Base-by-base conservation (phyloP, 1,140 invertebrate species). In the Calycopis cecrops region DNA sequence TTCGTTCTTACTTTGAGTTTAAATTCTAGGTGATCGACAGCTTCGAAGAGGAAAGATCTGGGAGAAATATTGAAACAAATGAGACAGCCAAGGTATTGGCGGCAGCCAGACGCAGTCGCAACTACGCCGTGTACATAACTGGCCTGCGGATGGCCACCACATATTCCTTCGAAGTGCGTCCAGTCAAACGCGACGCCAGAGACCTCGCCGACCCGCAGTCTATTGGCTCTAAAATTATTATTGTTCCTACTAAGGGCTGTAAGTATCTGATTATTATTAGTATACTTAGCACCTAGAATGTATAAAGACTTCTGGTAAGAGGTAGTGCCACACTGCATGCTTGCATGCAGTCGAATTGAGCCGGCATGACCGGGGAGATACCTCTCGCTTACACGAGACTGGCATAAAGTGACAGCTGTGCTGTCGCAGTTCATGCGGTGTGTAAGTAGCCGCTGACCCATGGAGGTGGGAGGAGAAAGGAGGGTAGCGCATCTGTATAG, bases 191-290 rank as follows among this genome's bases (percentile, higher is more conserved):
- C 37, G 88, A 86, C 57, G 80, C 73, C 10, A 63, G 82, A 11
- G 81, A 85, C 51, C 67, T 85, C 6, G 80, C 79, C 4, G 84
- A 85, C 51, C 81, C 79, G 0, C 66, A 79, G 35, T 85, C 82
- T 9, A 85, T 89, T 33, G 71, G 86, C 57, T 84, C 80, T 1
- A 83, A 90, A 88, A 84, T 91, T 80, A 90, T 93, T 28, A 88
- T 93, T 35, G 89, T 94, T 10, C 91, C 92, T 42, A 94, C 93
- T 4, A 94, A 94, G 91, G 93, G 93, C 88, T 94, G 93, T 94
- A 89, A 93, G 93, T 90, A 42, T 67, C 10, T 3, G 2, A 8
- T 14, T 1, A 16, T 10, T 44, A 17, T 44, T 3, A 3, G 21
- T 6, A n/a, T 28, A 28, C 2, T 28, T 2, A 28, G 21, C 21